Evolutionary conservation across 2,888 invertebrate species (phyloP).

Genomic region (Tiliacea aurago): DNA sequence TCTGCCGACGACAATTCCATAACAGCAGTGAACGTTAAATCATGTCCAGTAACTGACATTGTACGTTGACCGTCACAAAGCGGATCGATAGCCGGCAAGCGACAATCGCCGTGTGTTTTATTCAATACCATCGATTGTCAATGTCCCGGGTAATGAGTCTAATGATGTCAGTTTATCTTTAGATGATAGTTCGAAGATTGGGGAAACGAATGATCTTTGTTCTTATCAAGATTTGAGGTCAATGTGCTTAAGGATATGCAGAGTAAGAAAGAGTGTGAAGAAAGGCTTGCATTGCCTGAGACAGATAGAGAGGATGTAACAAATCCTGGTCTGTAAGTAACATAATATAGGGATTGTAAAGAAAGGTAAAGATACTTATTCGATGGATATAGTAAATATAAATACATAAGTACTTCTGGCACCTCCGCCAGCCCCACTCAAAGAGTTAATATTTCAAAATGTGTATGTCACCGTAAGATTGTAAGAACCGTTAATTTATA

Average conservation of each 20-base stretch:
- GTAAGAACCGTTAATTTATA: no score
- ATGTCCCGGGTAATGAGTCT: constrained; percentile 54
- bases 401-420: no score
- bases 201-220: not conserved
- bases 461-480: no score
- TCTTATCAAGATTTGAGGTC: not conserved
- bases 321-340: no score
- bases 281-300: no score
- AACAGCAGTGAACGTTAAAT: constrained; percentile 28
- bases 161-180: constrained; percentile 57
- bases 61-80: constrained; percentile 77
- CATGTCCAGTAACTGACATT: constrained; percentile 75
- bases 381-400: no score
- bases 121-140: constrained; percentile 77
- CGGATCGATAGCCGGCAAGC: constrained; percentile 71
- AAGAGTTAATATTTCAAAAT: no score
- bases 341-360: no score
- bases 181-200: constrained; percentile 5
- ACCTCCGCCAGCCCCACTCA: no score
- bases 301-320: no score
- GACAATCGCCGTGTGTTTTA: constrained; percentile 71
- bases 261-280: no score
- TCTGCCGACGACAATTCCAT: not conserved
- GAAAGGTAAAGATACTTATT: no score
- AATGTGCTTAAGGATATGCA: not conserved